Evolutionary conservation across 2,888 invertebrate species (phyloP).

Genomic region (Hypomecis punctinalis): DNA sequence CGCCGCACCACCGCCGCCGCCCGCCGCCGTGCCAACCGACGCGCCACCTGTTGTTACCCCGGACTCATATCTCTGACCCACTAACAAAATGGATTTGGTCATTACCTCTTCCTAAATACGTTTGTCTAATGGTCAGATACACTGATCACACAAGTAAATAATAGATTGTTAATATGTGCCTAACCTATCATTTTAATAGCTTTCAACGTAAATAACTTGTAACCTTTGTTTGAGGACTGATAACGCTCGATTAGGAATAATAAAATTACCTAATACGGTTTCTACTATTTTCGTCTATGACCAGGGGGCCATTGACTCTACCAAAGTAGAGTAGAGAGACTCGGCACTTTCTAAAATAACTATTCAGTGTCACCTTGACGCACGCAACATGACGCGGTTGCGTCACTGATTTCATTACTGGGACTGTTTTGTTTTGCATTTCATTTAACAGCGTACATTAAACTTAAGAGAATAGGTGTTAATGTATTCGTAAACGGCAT

Average conservation of each 20-base stretch:
- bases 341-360: constrained; percentile 80
- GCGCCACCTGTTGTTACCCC: constrained; percentile 55
- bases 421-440: constrained; percentile 46
- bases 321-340: constrained; percentile 63
- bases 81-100: constrained; percentile 67
- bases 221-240: constrained; percentile 31
- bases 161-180: constrained; percentile 7
- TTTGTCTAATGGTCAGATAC: constrained; percentile 35
- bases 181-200: constrained; percentile 27
- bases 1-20: constrained; percentile 9
- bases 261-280: constrained; percentile 28
- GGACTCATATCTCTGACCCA: constrained; percentile 68
- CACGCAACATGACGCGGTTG: constrained; percentile 70
- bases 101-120: constrained; percentile 51
- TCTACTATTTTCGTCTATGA: constrained; percentile 39
- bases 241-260: constrained; percentile 17
- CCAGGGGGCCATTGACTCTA: constrained; percentile 70
- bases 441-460: constrained; percentile 17
- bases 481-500: constrained; percentile 7
- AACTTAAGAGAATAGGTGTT: constrained; percentile 12
- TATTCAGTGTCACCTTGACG: constrained; percentile 78
- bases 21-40: constrained; percentile 23
- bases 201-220: constrained; percentile 28
- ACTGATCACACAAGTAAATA: constrained; percentile 18
- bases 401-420: constrained; percentile 65